Evolutionary conservation across 2,888 invertebrate species (phyloP).

Genomic region (Pollenia labialis): DNA sequence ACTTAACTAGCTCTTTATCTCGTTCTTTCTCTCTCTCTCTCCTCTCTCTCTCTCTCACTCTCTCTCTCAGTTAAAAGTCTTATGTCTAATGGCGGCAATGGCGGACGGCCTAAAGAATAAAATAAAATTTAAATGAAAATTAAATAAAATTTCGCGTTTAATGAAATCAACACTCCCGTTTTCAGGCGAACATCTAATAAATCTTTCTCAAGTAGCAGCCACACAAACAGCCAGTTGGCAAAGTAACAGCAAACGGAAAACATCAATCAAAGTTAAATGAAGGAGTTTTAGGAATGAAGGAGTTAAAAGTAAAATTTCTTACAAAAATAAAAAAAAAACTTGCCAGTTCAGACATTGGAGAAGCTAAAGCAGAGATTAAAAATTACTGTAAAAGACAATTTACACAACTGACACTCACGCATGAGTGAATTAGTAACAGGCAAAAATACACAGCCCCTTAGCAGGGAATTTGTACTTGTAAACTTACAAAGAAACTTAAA

Average conservation of each 20-base stretch:
- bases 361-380: constrained; percentile 35
- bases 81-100: background rate
- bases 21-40: no score
- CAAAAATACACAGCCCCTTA: constrained; percentile 24
- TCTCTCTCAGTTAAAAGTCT: background rate
- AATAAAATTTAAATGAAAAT: constrained; percentile 79
- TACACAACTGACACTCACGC: constrained; percentile 65
- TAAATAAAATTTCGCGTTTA: constrained; percentile 79
- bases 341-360: background rate
- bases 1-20: constrained; percentile 31
- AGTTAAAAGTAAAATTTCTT: constrained; percentile 18
- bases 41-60: no score
- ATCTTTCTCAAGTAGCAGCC: constrained; percentile 44
- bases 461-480: background rate
- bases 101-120: constrained; percentile 45
- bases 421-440: constrained; percentile 48
- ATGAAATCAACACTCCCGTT: constrained; percentile 67
- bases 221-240: constrained; percentile 41
- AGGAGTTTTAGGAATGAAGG: background rate
- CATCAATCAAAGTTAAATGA: constrained; percentile 67
- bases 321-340: background rate
- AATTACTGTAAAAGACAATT: constrained; percentile 65
- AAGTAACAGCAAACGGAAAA: constrained; percentile 60
- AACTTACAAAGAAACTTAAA: background rate
- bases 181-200: constrained; percentile 26